Percentiles rank a stretch among this genome's conserved stretches.
phyloP scores from a whole-genome alignment of 2,888 invertebrate genomes.

The Metacarcinus magister region DNA sequence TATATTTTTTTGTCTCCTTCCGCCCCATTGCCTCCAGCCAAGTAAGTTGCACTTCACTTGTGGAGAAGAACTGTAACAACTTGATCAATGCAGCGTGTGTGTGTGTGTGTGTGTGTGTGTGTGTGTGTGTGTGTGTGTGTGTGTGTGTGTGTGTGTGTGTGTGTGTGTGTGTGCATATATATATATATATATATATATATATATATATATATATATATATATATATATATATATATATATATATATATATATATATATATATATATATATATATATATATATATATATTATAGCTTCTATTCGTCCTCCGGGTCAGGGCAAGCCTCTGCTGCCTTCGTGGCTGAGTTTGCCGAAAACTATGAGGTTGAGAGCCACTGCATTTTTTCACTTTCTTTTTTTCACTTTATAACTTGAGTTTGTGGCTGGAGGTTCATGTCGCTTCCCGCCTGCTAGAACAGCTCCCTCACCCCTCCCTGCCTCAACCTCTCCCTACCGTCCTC shows the following conservation, averaged over 20 bases:
- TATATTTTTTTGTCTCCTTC: too few species aligned
- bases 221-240: too few species aligned
- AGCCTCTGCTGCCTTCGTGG: background rate
- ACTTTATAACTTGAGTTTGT: slow-evolving; percentile 36
- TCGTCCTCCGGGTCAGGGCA: background rate
- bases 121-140: background rate
- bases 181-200: too few species aligned
- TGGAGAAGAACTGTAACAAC: too few species aligned
- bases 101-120: slow-evolving; percentile 55
- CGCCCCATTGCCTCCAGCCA: too few species aligned
- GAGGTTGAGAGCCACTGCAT: background rate
- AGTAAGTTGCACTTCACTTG: too few species aligned
- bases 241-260: too few species aligned
- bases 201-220: too few species aligned
- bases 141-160: too few species aligned
- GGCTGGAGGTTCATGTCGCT: background rate
- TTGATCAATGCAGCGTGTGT: background rate
- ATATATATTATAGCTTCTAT: background rate
- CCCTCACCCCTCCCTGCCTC: background rate
- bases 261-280: background rate
- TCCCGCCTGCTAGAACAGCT: background rate
- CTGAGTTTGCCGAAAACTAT: slow-evolving; percentile 22
- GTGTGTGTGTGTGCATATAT: too few species aligned
- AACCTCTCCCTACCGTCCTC: background rate
- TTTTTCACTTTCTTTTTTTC: background rate